Conservation (phyloP, 2,113 vertebrate species). For the Passer montanus region DNA sequence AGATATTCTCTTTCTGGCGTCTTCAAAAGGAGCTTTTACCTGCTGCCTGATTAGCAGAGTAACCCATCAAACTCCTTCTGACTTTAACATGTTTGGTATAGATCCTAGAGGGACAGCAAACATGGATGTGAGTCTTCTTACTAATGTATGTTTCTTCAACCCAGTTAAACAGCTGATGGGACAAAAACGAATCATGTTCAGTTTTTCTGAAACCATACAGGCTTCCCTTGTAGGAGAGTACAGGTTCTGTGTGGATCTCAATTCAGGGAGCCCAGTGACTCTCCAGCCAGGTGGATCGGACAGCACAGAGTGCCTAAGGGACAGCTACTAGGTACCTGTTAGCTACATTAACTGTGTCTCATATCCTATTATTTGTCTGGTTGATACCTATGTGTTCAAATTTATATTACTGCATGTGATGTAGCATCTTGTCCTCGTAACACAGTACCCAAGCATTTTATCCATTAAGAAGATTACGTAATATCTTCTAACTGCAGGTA, state of each 20-base stretch:
- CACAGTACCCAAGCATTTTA: accelerated
- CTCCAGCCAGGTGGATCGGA: neutral
- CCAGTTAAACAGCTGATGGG: neutral
- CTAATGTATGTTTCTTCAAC: neutral
- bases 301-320: no score
- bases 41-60: neutral
- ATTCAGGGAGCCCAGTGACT: neutral
- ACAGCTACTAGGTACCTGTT: neutral
- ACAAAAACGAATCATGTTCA: neutral
- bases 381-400: neutral
- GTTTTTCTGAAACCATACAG: neutral
- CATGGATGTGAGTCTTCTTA: neutral
- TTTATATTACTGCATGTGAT: neutral
- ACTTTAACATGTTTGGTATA: neutral
- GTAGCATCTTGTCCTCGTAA: neutral
- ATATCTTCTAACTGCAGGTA: neutral
- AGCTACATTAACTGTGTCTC: neutral
- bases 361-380: neutral
- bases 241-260: neutral
- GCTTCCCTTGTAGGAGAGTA: neutral
- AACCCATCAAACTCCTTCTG: neutral
- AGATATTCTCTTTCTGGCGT: neutral
- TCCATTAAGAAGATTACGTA: no score
- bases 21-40: neutral
- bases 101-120: neutral